Evolutionary conservation across 2,797 vertebrate genomes (phyloP), one percentile per base, ranked within the genome.

Genomic region (Cephalopachus bancanus): DNA sequence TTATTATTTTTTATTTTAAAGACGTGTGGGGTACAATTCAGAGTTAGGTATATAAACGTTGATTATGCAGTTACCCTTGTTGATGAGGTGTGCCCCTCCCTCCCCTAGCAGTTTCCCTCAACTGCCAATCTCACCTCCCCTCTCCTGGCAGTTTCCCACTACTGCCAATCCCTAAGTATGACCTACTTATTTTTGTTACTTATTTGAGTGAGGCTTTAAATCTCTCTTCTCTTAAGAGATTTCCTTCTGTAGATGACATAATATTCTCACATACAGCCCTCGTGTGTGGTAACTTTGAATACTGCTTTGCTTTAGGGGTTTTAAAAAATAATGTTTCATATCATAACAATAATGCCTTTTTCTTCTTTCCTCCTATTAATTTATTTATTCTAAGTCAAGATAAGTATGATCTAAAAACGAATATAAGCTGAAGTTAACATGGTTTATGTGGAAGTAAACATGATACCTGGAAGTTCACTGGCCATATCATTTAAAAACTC

Each of bases 391-490:
- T 86, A 14, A 85, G 44, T 88, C 20, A 89, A 80, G 28, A 22
- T 83, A 72, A 89, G 10, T 67, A 24, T 67, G 49, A 93, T 44
- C 28, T 86, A 89, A 51, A 93, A 75, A 55, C 3, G 20, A 91
- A 78, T 24, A 55, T 20, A 91, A 86, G 12, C 19, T 80, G 75
- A 96, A 86, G 67, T 65, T 83, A 64, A 59, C 28, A 10, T 26
- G 17, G 17, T 83, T 96, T 97, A 67, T 89, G 7, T 93, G 76
- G 30, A 94, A 75, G 10, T 92, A 80, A 64, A 44, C 44, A 44
- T 44, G 44, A 44, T 44, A 44, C 6, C 44, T 49, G 24, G 74
- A 78, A 62, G 5, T 33, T 91, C 67, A 83, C 17, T 74, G 72
- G 10, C 26, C 2, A 59, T 76, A 53, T 83, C n/a, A 64, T 81